Percentiles rank a stretch among this genome's conserved stretches.
phyloP scores from a whole-genome alignment of 1,140 invertebrate genomes.

The Drosophila micromelanica region DNA sequence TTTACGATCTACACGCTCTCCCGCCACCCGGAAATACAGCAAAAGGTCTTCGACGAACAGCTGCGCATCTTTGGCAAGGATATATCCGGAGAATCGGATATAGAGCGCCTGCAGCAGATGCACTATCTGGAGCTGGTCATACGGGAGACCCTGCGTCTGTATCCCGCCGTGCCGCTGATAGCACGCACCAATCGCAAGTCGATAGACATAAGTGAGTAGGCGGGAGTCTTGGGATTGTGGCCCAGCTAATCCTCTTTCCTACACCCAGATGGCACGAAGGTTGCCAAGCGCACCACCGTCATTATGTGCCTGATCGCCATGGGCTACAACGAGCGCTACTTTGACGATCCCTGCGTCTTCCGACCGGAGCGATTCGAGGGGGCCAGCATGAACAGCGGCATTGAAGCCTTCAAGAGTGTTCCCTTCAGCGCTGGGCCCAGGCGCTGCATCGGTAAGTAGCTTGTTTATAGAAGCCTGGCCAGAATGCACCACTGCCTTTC shows the following conservation, averaged over 20 bases:
- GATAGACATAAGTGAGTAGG: conserved; percentile 85
- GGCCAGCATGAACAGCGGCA: conserved; percentile 27
- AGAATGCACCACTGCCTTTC: no score
- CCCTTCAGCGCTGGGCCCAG: conserved; percentile 86
- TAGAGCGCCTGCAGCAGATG: conserved; percentile 85
- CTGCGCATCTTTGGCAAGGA: conserved; percentile 85
- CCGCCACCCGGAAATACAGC: conserved; percentile 84
- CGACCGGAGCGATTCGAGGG: conserved; percentile 90
- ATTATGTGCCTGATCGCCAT: conserved; percentile 80
- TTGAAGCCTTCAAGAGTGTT: conserved; percentile 85
- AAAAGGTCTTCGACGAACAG: conserved; percentile 86
- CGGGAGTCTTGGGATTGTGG: neutral
- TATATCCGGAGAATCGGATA: conserved; percentile 65
- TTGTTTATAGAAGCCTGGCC: neutral
- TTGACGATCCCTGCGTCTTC: conserved; percentile 90
- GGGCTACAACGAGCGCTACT: conserved; percentile 85
- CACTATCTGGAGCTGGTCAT: conserved; percentile 89
- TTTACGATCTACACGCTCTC: conserved; percentile 77
- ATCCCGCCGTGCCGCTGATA: conserved; percentile 90
- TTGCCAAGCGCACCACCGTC: conserved; percentile 73
- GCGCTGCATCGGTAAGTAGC: conserved; percentile 67
- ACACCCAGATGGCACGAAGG: conserved; percentile 68
- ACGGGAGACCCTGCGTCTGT: conserved; percentile 88
- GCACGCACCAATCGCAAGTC: conserved; percentile 87
- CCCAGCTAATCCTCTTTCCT: neutral